These are phyloP conservation scores for Temnothorax rugatulus DNA, from an alignment of 2,888 invertebrate genomes.

Conservation along the genomic window DNA sequence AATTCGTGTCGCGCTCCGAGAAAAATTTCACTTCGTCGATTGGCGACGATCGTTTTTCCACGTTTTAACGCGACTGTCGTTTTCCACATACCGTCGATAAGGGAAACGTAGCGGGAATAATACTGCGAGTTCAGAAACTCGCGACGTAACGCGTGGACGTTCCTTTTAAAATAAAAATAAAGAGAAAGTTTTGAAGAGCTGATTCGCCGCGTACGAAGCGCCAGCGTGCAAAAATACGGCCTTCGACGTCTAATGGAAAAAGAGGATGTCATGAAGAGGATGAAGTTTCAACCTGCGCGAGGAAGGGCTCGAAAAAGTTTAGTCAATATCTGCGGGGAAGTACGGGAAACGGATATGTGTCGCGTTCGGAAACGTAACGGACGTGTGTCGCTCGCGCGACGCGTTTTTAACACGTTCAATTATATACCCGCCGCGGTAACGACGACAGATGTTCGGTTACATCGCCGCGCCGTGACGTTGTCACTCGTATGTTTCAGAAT, in stretches of 20 bases:
- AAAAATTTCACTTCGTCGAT: constrained; percentile 32
- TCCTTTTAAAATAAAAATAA: constrained; percentile 25
- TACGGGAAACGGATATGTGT: constrained; percentile 17
- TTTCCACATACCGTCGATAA: background rate
- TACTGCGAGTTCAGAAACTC: constrained; percentile 24
- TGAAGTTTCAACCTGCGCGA: constrained; percentile 16
- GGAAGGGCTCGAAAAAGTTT: constrained; percentile 24
- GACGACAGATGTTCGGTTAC: constrained; percentile 54
- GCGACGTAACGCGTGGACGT: background rate
- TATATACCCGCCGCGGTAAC: constrained; percentile 19
- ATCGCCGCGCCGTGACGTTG: constrained; percentile 28
- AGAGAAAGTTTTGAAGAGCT: background rate
- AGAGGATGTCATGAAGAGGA: background rate
- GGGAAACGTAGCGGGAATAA: constrained; percentile 24
- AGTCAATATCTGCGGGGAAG: constrained; percentile 10
- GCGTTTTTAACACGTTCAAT: constrained; percentile 50
- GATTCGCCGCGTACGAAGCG: background rate
- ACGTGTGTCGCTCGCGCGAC: constrained; percentile 25
- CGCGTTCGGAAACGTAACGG: constrained; percentile 35
- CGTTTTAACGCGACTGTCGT: constrained; percentile 19
- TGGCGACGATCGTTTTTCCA: constrained; percentile 32
- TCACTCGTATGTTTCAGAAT: constrained; percentile 46
- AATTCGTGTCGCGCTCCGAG: constrained; percentile 22
- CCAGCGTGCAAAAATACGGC: constrained; percentile 24
- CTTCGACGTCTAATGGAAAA: background rate